Percentiles rank a stretch among this genome's conserved stretches.
Conservation (phyloP, 2,888 invertebrate species). For the Cancer borealis region DNA sequence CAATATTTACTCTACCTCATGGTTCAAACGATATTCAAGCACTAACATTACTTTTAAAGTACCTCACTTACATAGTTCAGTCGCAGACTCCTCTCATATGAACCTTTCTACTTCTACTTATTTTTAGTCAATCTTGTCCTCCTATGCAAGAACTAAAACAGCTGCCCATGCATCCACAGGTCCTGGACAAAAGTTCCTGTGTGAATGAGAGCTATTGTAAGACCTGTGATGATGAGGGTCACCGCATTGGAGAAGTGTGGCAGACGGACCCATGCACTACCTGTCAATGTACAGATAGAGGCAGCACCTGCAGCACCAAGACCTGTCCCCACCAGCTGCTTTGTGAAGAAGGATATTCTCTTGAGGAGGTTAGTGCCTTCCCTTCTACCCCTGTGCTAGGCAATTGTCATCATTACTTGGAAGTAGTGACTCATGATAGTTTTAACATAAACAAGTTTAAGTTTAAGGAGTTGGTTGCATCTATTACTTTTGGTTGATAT, state of each 20-base stretch:
- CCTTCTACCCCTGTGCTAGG: background rate
- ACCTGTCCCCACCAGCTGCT: slow-evolving; percentile 76
- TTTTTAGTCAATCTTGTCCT: background rate
- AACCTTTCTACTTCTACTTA: background rate
- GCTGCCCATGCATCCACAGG: slow-evolving; percentile 80
- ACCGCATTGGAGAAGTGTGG: slow-evolving; percentile 81
- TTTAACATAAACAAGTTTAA: too few relatives aligned
- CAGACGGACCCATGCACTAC: slow-evolving; percentile 85
- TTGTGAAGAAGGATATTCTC: slow-evolving; percentile 76
- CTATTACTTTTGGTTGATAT: background rate
- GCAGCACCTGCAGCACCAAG: slow-evolving; percentile 75
- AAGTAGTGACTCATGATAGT: too few relatives aligned
- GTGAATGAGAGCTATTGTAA: slow-evolving; percentile 85
- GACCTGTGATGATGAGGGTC: slow-evolving; percentile 88
- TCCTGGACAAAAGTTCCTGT: slow-evolving; percentile 87
- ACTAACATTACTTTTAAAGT: background rate
- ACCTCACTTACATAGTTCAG: background rate
- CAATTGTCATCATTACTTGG: background rate
- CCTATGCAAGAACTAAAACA: background rate
- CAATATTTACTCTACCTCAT: background rate
- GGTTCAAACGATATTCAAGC: background rate
- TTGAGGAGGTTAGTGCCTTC: slow-evolving; percentile 70
- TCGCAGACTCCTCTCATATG: too few relatives aligned
- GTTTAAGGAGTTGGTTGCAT: background rate
- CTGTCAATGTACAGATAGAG: slow-evolving; percentile 84